Evolutionary conservation across 2,888 invertebrate genomes (phyloP).

Genomic region (Tromatobia lineatoria): DNA sequence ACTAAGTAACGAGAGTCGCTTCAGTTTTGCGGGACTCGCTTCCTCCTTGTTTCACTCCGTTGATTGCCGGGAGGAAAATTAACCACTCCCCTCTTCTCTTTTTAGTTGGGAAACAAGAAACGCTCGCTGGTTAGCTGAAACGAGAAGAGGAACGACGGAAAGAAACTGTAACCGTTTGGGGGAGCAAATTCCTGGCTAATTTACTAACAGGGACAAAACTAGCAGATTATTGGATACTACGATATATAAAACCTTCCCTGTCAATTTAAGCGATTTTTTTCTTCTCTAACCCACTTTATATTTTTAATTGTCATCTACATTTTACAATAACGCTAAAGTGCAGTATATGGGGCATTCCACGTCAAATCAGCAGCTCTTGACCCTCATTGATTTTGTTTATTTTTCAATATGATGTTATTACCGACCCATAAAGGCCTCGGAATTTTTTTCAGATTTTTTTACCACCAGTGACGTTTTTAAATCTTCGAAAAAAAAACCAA

Average conservation of each 20-base stretch:
- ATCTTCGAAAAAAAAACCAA: too few species aligned
- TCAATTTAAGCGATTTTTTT: too few species aligned
- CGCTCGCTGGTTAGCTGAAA: constrained; percentile 4
- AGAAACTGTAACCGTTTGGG: constrained; percentile 1
- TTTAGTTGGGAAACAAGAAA: constrained; percentile 13
- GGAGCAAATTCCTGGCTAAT: constrained; percentile 18
- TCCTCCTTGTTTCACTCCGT: constrained; percentile 22
- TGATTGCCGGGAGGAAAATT: constrained; percentile 18
- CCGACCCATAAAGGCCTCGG: too few species aligned
- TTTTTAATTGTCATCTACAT: too few species aligned
- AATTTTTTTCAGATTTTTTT: too few species aligned
- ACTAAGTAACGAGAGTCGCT: constrained; percentile 8
- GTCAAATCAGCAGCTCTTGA: too few species aligned
- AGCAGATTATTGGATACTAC: background rate
- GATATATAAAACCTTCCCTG: background rate
- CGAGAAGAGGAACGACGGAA: constrained; percentile 6
- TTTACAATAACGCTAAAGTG: too few species aligned
- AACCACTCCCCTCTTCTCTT: constrained; percentile 21
- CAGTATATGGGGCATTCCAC: too few species aligned
- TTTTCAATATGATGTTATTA: too few species aligned
- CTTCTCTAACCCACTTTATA: too few species aligned
- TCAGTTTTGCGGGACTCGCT: constrained; percentile 17
- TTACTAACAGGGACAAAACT: constrained; percentile 8
- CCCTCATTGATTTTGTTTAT: too few species aligned
- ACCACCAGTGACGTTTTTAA: too few species aligned